Evolutionary conservation across 2,888 invertebrate genomes (phyloP).

Genomic region (Cryptocheilus praepositus): DNA sequence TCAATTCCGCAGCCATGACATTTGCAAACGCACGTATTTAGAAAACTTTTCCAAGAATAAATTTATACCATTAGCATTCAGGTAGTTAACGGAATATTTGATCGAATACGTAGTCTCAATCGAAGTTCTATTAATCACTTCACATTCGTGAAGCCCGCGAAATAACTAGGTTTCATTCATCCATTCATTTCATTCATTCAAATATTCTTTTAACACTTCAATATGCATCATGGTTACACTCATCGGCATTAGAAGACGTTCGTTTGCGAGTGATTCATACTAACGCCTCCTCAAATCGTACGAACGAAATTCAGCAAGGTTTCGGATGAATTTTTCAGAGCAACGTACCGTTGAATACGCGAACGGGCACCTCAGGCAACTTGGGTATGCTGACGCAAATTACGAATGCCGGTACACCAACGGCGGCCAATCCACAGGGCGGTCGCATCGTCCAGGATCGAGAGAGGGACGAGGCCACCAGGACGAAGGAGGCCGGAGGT

Average conservation of each 20-base stretch:
- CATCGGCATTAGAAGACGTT: no score
- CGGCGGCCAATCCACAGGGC: constrained; percentile 58
- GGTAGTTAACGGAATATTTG: no score
- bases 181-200: no score
- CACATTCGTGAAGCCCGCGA: background rate
- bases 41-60: no score
- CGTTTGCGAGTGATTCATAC: no score
- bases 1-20: no score
- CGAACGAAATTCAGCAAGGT: constrained; percentile 6
- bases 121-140: no score
- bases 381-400: constrained; percentile 44
- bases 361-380: constrained; percentile 42
- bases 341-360: constrained; percentile 55
- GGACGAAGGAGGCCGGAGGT: constrained; percentile 66
- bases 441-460: constrained; percentile 67
- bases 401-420: constrained; percentile 45
- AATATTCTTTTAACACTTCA: no score
- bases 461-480: constrained; percentile 67
- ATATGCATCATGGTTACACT: no score
- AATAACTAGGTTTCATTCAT: background rate
- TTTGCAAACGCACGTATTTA: no score
- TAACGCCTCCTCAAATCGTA: background rate
- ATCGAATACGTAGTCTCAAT: no score
- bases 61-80: no score
- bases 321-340: constrained; percentile 49